These are phyloP conservation scores for Dioctria linearis DNA, from an alignment of 2,888 invertebrate genomes.

Conservation along the genomic window DNA sequence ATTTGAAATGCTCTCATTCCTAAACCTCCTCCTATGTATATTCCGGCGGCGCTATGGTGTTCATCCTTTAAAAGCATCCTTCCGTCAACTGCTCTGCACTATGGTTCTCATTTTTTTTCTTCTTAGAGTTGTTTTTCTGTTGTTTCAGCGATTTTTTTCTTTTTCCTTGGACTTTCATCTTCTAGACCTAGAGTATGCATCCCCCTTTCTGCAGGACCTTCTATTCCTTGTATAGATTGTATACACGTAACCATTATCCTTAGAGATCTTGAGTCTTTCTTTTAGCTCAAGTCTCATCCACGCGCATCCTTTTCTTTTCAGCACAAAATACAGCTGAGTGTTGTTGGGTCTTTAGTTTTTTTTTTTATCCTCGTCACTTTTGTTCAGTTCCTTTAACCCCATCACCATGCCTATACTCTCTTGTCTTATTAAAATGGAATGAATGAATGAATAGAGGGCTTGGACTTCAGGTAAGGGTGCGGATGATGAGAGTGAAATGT, in stretches of 20 bases:
- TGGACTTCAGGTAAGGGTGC: not conserved
- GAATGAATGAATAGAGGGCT: slow-evolving; percentile 18
- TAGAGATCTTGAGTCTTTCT: slow-evolving; percentile 33
- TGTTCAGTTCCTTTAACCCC: not conserved
- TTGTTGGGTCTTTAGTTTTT: slow-evolving; percentile 51
- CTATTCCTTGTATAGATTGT: not conserved
- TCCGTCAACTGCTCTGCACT: not conserved
- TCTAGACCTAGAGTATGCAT: not conserved
- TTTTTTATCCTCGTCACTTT: slow-evolving; percentile 21
- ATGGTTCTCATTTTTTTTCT: slow-evolving; percentile 5
- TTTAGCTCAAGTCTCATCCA: slow-evolving; percentile 16
- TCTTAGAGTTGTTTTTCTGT: slow-evolving; percentile 5
- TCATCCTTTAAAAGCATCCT: not conserved
- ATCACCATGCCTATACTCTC: not conserved
- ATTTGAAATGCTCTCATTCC: too few species aligned
- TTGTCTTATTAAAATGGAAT: not conserved
- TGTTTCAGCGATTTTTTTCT: slow-evolving; percentile 27
- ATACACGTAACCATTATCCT: not conserved
- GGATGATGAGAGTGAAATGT: not conserved
- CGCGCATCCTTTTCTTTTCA: slow-evolving; percentile 8
- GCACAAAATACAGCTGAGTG: slow-evolving; percentile 50
- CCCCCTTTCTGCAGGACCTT: not conserved
- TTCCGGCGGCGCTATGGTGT: not conserved
- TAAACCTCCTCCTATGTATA: too few species aligned
- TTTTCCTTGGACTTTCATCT: not conserved